Conservation (phyloP, 2,888 invertebrate genomes). For the Eupithecia abbreviata region DNA sequence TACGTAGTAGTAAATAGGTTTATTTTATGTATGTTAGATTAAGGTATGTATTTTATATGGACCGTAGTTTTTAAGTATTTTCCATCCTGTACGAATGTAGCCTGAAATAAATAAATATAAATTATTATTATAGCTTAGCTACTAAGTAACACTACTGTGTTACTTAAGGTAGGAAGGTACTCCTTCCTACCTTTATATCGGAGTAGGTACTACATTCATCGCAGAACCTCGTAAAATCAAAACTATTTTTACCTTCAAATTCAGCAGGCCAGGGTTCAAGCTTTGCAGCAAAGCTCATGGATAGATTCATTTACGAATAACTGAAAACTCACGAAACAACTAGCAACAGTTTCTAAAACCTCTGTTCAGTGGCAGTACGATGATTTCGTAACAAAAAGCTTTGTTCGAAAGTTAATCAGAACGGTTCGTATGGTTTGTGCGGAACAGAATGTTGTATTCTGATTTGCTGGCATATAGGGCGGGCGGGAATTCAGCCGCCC, state of each 20-base stretch:
- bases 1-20: too few species aligned
- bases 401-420: slow-evolving; percentile 29
- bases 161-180: too few species aligned
- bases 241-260: background rate
- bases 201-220: background rate
- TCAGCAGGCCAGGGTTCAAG: background rate
- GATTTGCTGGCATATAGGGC: background rate
- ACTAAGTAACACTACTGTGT: too few species aligned
- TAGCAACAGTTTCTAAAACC: slow-evolving; percentile 24
- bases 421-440: background rate
- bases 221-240: background rate
- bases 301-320: background rate
- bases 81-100: too few species aligned
- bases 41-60: too few species aligned
- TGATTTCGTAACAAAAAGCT: slow-evolving; percentile 30
- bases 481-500: too few species aligned
- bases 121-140: too few species aligned
- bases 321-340: slow-evolving; percentile 12
- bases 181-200: too few species aligned
- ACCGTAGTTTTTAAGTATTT: too few species aligned
- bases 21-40: too few species aligned
- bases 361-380: slow-evolving; percentile 18
- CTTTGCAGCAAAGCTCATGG: background rate
- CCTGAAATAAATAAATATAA: too few species aligned
- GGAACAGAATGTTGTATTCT: background rate